Conservation (phyloP, 2,888 invertebrate genomes). For the Operophtera brumata region DNA sequence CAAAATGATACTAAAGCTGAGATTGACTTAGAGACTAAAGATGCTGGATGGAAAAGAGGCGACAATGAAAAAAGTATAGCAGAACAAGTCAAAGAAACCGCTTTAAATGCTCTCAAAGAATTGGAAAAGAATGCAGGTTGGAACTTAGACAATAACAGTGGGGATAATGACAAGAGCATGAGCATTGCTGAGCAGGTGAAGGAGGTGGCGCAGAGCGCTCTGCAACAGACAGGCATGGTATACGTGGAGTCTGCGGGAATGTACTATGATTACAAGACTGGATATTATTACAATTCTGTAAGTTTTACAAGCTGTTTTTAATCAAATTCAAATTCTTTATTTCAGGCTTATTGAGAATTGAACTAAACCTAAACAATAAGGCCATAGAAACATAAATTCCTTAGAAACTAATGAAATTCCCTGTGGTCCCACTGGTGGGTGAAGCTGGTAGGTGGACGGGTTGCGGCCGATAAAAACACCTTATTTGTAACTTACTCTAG, state of each 20-base stretch:
- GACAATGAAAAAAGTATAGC: conserved; percentile 12
- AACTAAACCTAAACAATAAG: too few relatives aligned
- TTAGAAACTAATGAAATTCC: too few relatives aligned
- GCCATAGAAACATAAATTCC: too few relatives aligned
- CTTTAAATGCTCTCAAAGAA: conserved; percentile 10
- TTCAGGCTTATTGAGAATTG: too few relatives aligned
- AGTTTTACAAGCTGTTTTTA: conserved; percentile 46
- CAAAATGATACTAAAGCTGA: neutral
- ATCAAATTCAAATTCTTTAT: too few relatives aligned
- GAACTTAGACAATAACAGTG: conserved; percentile 43
- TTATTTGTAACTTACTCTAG: too few relatives aligned
- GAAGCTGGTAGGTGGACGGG: too few relatives aligned
- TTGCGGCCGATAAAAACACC: too few relatives aligned
- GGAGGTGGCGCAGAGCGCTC: conserved; percentile 86
- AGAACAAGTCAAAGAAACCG: conserved; percentile 17
- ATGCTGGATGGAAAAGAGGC: conserved; percentile 2
- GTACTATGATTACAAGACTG: conserved; percentile 93
- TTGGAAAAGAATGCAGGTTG: conserved; percentile 43
- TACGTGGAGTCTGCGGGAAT: conserved; percentile 93
- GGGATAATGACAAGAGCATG: conserved; percentile 69
- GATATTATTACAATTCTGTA: conserved; percentile 95
- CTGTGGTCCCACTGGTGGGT: too few relatives aligned
- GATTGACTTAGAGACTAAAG: neutral
- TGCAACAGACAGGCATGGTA: conserved; percentile 89
- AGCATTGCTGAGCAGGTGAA: conserved; percentile 88